phyloP scores from a whole-genome alignment of 2,113 vertebrate genomes.

The Chamaea fasciata region DNA sequence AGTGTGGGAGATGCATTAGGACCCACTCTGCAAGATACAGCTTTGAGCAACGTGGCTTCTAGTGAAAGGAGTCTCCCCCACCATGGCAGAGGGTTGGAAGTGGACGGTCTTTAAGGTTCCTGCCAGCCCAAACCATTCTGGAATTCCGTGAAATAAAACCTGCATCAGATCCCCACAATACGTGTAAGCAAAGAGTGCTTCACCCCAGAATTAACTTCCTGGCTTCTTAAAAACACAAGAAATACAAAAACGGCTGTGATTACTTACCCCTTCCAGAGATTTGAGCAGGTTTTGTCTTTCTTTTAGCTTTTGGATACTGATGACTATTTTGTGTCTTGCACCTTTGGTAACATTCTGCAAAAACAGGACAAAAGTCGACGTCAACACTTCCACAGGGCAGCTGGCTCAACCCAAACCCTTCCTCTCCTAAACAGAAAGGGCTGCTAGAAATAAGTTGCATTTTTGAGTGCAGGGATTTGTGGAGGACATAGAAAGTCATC shows the following conservation, averaged over 20 bases:
- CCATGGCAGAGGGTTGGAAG: not conserved
- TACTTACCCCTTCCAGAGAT: slow-evolving; percentile 93
- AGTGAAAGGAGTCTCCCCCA: not conserved
- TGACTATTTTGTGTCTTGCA: slow-evolving; percentile 96
- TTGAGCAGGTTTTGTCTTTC: slow-evolving; percentile 94
- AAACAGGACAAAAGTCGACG: not conserved
- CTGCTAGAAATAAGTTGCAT: not conserved
- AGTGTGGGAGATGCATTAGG: not conserved
- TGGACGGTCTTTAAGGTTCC: not conserved
- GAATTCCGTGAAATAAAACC: not conserved
- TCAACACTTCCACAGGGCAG: not conserved
- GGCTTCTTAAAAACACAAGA: not conserved
- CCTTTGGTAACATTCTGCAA: slow-evolving; percentile 98
- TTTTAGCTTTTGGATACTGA: slow-evolving; percentile 98
- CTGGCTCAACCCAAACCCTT: not conserved
- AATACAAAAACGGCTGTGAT: not conserved
- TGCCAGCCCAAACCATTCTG: not conserved
- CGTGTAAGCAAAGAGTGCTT: accelerated
- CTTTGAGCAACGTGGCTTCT: not conserved
- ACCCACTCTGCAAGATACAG: not conserved
- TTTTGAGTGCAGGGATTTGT: not conserved
- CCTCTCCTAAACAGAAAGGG: not conserved
- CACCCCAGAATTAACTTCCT: not conserved
- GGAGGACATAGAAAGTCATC: not conserved
- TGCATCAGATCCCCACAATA: not conserved